Evolutionary conservation across 2,797 vertebrate species (phyloP).

Genomic region (Protonibea diacanthus): DNA sequence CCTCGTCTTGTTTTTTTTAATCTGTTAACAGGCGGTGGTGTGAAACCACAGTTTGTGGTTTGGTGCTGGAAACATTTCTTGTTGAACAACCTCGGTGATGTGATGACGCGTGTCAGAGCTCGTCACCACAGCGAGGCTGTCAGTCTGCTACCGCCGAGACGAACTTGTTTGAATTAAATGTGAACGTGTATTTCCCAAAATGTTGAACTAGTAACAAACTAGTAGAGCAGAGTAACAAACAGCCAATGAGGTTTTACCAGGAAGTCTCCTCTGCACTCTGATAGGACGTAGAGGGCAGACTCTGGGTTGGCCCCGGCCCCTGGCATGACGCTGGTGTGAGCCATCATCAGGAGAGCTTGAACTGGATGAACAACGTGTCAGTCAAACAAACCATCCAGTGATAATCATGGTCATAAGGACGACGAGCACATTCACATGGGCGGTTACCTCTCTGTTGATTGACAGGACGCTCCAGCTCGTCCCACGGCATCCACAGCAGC

Average conservation of each 20-base stretch:
- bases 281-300: slow-evolving; percentile 91
- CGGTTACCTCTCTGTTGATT: slow-evolving; percentile 89
- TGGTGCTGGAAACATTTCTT: not conserved
- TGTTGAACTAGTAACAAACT: too few species aligned
- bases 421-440: too few species aligned
- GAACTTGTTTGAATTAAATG: too few species aligned
- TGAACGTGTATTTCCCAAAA: not conserved
- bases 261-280: slow-evolving; percentile 91
- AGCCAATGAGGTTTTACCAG: slow-evolving; percentile 85
- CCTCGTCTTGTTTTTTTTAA: not conserved
- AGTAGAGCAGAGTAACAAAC: not conserved
- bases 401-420: fast-evolving
- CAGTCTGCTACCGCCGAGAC: too few species aligned
- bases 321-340: slow-evolving; percentile 91
- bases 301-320: slow-evolving; percentile 91
- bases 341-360: slow-evolving; percentile 91
- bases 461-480: slow-evolving; percentile 85
- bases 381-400: not conserved
- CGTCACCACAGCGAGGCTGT: too few species aligned
- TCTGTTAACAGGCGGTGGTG: not conserved
- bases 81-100: not conserved
- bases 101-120: not conserved
- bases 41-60: not conserved
- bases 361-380: slow-evolving; percentile 77
- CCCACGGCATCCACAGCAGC: slow-evolving; percentile 90